A percentile compares a stretch with the other conserved stretches of the same genome.
Evolutionary conservation across 1,140 invertebrate species (phyloP).

Genomic region (Drusus annulatus): DNA sequence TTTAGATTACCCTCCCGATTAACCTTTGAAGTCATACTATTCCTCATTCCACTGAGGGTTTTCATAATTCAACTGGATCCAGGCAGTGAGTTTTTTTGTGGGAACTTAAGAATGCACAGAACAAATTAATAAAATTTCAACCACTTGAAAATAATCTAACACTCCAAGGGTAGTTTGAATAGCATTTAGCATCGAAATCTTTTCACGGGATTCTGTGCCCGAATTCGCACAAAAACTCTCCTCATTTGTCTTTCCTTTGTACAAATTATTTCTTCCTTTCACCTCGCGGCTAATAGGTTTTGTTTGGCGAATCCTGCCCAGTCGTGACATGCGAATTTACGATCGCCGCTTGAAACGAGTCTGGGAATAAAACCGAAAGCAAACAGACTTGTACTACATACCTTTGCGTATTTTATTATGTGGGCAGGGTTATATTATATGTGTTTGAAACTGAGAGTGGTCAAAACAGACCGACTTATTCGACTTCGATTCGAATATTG

Average conservation of each 20-base stretch:
- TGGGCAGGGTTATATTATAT: neutral
- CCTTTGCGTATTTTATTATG: neutral
- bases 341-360: slow-evolving; percentile 40
- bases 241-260: neutral
- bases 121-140: too few species aligned
- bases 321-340: slow-evolving; percentile 52
- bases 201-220: too few species aligned
- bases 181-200: too few species aligned
- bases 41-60: too few species aligned
- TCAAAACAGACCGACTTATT: neutral
- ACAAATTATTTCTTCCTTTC: neutral
- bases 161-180: too few species aligned
- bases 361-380: slow-evolving; percentile 47
- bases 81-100: too few species aligned
- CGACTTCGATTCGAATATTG: too few species aligned
- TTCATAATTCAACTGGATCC: too few species aligned
- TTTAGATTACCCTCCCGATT: too few species aligned
- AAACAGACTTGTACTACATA: neutral
- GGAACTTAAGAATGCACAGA: too few species aligned
- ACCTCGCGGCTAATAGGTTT: slow-evolving; percentile 16
- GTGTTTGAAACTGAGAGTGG: slow-evolving; percentile 41
- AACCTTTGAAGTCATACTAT: too few species aligned
- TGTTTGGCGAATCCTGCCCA: slow-evolving; percentile 11
- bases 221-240: neutral
- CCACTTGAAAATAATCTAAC: too few species aligned